phyloP scores from a whole-genome alignment of 2,113 vertebrate genomes.

The Syngnathoides biaculeatus region DNA sequence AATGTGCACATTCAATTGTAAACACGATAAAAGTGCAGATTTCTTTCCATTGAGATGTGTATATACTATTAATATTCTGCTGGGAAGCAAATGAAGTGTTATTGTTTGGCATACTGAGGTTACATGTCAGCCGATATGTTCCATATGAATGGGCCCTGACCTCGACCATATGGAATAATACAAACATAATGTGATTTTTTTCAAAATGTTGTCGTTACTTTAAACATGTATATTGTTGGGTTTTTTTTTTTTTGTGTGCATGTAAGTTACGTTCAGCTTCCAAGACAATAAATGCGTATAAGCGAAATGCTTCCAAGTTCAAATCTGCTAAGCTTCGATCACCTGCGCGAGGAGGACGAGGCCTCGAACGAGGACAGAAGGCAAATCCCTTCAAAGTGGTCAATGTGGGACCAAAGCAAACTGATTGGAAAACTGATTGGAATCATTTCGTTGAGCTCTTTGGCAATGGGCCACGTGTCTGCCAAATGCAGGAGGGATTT shows the following conservation, averaged over 20 bases:
- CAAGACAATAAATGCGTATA: conserved; percentile 16
- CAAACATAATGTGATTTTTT: neutral
- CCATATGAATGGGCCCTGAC: neutral
- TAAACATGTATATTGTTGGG: no score
- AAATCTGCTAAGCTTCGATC: neutral
- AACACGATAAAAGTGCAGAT: neutral
- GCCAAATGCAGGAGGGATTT: conserved; percentile 32
- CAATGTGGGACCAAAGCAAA: conserved; percentile 20
- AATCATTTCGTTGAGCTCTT: conserved; percentile 40
- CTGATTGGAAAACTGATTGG: conserved; percentile 34
- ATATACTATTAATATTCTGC: neutral
- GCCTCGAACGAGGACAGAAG: conserved; percentile 41
- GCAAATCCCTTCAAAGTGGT: conserved; percentile 59
- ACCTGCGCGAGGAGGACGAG: conserved; percentile 47
- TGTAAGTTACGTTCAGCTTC: conserved; percentile 8
- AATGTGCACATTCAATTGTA: neutral
- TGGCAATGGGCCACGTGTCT: conserved; percentile 23
- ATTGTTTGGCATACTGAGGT: neutral
- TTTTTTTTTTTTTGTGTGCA: neutral
- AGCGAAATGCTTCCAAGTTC: conserved; percentile 9
- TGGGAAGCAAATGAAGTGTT: neutral
- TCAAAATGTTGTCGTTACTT: neutral
- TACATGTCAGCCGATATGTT: neutral
- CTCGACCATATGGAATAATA: neutral
- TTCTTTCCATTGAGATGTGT: neutral